These are phyloP conservation scores for Phocoena sinus DNA, from an alignment of 2,113 vertebrate genomes.

Conservation along the genomic window DNA sequence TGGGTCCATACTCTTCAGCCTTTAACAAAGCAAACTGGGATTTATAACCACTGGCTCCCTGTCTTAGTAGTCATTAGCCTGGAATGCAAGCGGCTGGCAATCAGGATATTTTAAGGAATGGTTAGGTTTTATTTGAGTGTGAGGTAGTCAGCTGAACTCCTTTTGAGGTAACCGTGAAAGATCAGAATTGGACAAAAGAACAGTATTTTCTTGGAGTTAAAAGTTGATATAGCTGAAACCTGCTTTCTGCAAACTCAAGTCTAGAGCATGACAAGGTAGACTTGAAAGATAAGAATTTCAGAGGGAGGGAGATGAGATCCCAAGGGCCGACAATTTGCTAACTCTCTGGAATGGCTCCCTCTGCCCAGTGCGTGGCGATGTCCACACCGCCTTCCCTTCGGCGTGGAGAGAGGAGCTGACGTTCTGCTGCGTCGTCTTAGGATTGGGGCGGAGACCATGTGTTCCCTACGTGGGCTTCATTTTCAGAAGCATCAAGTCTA, in stretches of 20 bases:
- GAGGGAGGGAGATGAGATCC: not conserved
- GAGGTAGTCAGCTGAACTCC: not conserved
- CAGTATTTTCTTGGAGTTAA: not conserved
- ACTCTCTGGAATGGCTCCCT: not conserved
- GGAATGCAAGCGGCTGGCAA: not conserved
- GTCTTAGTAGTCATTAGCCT: conserved; percentile 9
- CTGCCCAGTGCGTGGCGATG: not conserved
- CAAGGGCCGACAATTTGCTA: not conserved
- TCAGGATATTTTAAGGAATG: not conserved
- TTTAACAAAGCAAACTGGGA: not conserved
- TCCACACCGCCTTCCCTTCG: not conserved
- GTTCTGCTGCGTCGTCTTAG: not conserved
- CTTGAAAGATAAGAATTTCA: not conserved
- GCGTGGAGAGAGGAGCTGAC: not conserved
- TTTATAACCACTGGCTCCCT: not conserved
- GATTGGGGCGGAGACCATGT: not conserved
- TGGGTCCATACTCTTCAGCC: not conserved
- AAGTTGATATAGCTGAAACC: not conserved
- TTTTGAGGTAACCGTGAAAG: not conserved
- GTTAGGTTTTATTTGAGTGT: not conserved
- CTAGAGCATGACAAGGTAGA: not conserved
- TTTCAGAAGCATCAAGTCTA: not conserved
- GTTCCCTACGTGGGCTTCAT: not conserved
- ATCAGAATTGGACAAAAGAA: not conserved
- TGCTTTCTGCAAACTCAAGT: not conserved